Evolutionary conservation across 2,888 invertebrate genomes (phyloP).

Genomic region (Drosophila fungiperda): DNA sequence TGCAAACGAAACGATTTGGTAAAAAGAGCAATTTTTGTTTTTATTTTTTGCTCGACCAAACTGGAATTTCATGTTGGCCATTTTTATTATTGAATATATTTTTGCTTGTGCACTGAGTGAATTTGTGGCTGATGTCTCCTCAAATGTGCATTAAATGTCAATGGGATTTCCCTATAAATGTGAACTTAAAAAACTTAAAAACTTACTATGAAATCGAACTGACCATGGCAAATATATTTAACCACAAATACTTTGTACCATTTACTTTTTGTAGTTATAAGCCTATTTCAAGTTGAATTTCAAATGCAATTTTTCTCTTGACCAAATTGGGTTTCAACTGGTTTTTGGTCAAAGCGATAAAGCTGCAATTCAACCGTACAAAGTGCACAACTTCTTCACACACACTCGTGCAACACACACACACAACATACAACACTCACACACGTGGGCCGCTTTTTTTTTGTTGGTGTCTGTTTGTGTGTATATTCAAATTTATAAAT

Average conservation of each 20-base stretch:
- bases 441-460: slow-evolving; percentile 1
- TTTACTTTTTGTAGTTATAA: neutral
- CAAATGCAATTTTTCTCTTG: slow-evolving; percentile 21
- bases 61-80: neutral
- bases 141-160: slow-evolving; percentile 51
- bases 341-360: slow-evolving; percentile 57
- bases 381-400: slow-evolving; percentile 25
- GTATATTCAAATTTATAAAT: slow-evolving; percentile 79
- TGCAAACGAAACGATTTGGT: neutral
- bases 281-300: slow-evolving; percentile 21
- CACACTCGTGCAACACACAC: neutral
- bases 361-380: slow-evolving; percentile 45
- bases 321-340: slow-evolving; percentile 53
- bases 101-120: slow-evolving; percentile 11
- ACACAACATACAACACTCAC: slow-evolving; percentile 2
- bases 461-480: slow-evolving; percentile 26
- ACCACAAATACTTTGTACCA: slow-evolving; percentile 5
- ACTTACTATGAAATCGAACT: neutral
- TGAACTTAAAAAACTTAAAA: slow-evolving; percentile 10
- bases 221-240: slow-evolving; percentile 17
- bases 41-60: neutral
- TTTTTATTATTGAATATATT: slow-evolving; percentile 7
- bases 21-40: neutral
- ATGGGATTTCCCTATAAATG: slow-evolving; percentile 61
- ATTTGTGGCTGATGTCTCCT: slow-evolving; percentile 26